Evolutionary conservation across 2,888 invertebrate genomes (phyloP), one percentile per base, ranked within the genome.

Genomic region (Bruchidius siliquastri): DNA sequence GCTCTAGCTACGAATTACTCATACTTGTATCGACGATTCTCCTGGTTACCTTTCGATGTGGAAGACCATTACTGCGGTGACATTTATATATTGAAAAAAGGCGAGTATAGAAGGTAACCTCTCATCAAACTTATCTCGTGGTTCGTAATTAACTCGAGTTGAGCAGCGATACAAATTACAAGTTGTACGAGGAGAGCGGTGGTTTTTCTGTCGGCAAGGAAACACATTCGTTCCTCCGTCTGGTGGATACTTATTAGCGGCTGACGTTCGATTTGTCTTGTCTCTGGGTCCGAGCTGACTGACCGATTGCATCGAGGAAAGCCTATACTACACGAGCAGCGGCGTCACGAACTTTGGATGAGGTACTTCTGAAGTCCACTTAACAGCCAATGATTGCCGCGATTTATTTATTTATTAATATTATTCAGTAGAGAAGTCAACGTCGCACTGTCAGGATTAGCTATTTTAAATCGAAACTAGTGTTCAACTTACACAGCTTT

Each of bases 251-350:
- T 88, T 88, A 88, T 88, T 88, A 88, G 86, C 84, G 87, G 84
- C 87, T 87, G 87, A 87, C 87, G 86, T 86, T 87, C 88, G 87
- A 88, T 88, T 88, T 88, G 87, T 88, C 88, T 87, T 87, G 85
- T 86, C 85, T 67, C 67, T 30, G 67, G 71, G 67, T 84, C 84
- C 81, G 83, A 81, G 81, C 81, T 83, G 82, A 77, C 83, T 84
- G 85, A 86, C 84, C 85, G 86, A 86, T 86, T 84, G 85, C 85
- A 79, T 77, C 75, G 76, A 73, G 73, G 77, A 70, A 70, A 49
- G 18, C 49, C 49, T 49, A 49, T 13, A 13, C 49, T 49, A 49
- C 49, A 13, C 18, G 49, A 49, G 1, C 49, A 49, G 49, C 3
- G 8, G 49, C 49, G 49, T 49, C 49, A 13, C 49, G n/a, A n/a